Evolutionary conservation across 2,888 invertebrate genomes (phyloP), one percentile per base, ranked within the genome.

Genomic region (Frankliniella intonsa): DNA sequence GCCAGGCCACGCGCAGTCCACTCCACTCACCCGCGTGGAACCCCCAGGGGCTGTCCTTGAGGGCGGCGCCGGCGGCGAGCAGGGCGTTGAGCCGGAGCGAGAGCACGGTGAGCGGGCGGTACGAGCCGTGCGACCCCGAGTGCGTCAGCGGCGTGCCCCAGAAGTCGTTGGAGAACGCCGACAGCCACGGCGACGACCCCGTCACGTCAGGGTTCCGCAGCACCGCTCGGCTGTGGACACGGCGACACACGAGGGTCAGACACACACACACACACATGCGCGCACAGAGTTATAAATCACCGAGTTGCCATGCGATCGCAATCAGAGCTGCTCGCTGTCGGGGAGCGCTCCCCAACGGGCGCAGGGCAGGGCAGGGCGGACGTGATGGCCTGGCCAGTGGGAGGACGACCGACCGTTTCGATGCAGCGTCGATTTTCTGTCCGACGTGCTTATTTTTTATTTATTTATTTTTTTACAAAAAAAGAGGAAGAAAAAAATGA

Each of bases 141-240:
- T 89, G 88, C 65, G 87, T 87, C 80, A 90, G 86, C 3, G 90
- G 90, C n/a, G 90, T 90, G n/a, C 90, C 90, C 90, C 90, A 91
- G 86, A 90, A 91, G 86, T 91, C 90, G 85, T 90, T 87, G 83
- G 85, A 86, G 85, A 89, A 87, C 76, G 90, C 85, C 83, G 88
- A 86, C 81, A 86, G 84, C 80, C 89, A 84, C 14, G 89, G 88
- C 50, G 89, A 83, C 25, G 87, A 87, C 14, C 89, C 88, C 65
- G 87, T 85, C 69, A 90, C 87, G 85, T 90, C 90, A 76, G 88
- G 88, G 85, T 90, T 90, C 82, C 88, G 88, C 84, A 88, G 86
- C 84, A 90, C 90, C 51, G 90, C 90, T 22, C 90, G 90, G 83
- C 84, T 86, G 85, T 25, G 25, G 69, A 69, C 69, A 69, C 22